Evolutionary conservation across 2,113 vertebrate species (phyloP).

Genomic region (Leucopsar rothschildi): DNA sequence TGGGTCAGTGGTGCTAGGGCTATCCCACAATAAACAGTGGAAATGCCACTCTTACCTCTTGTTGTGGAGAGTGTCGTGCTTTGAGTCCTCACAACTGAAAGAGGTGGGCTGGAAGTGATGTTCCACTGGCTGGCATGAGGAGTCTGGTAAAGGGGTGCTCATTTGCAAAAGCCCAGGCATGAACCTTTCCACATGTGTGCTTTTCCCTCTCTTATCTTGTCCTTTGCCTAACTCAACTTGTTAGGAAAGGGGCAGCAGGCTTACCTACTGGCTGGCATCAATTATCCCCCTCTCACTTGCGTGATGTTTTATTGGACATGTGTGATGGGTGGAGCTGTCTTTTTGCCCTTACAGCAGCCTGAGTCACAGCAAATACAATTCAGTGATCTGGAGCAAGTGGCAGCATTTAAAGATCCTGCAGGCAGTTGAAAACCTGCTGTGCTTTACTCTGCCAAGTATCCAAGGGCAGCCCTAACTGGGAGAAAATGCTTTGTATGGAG

Average conservation of each 20-base stretch:
- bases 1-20: not conserved
- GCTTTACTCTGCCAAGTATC: not conserved
- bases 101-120: not conserved
- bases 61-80: not conserved
- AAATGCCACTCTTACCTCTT: not conserved
- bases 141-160: not conserved
- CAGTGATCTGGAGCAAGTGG: not conserved
- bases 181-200: not conserved
- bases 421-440: not conserved
- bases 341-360: not conserved
- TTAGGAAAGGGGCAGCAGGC: not conserved
- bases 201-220: not conserved
- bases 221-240: not conserved
- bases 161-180: not conserved
- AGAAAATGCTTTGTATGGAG: not conserved
- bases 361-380: not conserved
- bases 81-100: not conserved
- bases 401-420: not conserved
- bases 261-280: not conserved
- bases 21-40: not conserved
- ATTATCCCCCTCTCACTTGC: not conserved
- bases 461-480: not conserved
- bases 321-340: not conserved
- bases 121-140: not conserved
- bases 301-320: not conserved